Percentiles rank a stretch among this genome's conserved stretches.
phyloP scores from a whole-genome alignment of 2,113 vertebrate species.

The Chamaetylas fuelleborni region DNA sequence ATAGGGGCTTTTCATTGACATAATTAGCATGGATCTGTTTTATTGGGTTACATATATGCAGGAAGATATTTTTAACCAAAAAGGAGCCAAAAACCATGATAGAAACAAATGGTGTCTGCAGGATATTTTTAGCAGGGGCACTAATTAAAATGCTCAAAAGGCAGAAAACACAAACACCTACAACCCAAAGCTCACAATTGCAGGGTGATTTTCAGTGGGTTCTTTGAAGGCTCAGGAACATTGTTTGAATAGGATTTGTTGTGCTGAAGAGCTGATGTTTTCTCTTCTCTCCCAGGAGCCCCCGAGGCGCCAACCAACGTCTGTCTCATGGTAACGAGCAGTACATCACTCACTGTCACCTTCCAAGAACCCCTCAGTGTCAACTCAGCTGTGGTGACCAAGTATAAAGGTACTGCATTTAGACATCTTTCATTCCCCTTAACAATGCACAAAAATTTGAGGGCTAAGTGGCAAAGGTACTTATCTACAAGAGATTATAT shows the following conservation, averaged over 20 bases:
- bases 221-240: slow-evolving; percentile 64
- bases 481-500: neutral
- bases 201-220: slow-evolving; percentile 53
- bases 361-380: slow-evolving; percentile 93
- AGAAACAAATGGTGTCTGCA: slow-evolving; percentile 68
- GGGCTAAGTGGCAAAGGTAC: neutral
- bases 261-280: slow-evolving; percentile 70
- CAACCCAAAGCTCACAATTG: slow-evolving; percentile 60
- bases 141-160: slow-evolving; percentile 72
- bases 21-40: slow-evolving; percentile 66
- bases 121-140: slow-evolving; percentile 45
- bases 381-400: slow-evolving; percentile 92
- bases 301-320: slow-evolving; percentile 89
- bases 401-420: slow-evolving; percentile 87
- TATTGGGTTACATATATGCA: slow-evolving; percentile 59
- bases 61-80: slow-evolving; percentile 63
- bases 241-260: slow-evolving; percentile 77
- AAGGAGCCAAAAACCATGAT: slow-evolving; percentile 53
- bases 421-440: neutral
- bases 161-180: slow-evolving; percentile 61
- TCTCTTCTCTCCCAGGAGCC: slow-evolving; percentile 80
- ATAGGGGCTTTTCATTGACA: slow-evolving; percentile 53
- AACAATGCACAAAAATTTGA: neutral
- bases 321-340: slow-evolving; percentile 89
- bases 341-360: slow-evolving; percentile 87